These are phyloP conservation scores for Drosophila imparisetae DNA, from an alignment of 2,888 invertebrate genomes.

Conservation along the genomic window DNA sequence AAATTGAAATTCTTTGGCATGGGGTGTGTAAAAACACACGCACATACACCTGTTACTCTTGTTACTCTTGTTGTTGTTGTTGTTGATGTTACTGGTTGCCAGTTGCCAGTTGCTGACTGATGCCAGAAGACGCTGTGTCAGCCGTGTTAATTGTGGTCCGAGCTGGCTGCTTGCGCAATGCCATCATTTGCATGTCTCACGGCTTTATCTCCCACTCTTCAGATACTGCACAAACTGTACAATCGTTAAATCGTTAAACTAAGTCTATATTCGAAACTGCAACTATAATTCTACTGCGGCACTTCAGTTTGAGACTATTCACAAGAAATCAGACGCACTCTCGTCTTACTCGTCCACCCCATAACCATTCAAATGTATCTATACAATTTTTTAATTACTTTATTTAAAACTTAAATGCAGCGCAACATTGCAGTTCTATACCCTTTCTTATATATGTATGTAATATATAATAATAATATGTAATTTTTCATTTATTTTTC, in stretches of 20 bases:
- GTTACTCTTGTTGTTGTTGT: conserved; percentile 14
- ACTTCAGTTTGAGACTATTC: background rate
- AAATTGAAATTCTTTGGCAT: conserved; percentile 77
- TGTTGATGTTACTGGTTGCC: conserved; percentile 12
- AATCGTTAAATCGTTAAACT: background rate
- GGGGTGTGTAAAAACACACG: conserved; percentile 38
- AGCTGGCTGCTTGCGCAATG: conserved; percentile 64
- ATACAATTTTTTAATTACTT: background rate
- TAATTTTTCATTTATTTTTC: too few relatives aligned
- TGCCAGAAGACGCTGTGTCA: conserved; percentile 33
- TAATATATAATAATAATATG: too few relatives aligned
- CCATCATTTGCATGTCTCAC: conserved; percentile 61
- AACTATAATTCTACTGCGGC: background rate
- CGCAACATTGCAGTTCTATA: too few relatives aligned
- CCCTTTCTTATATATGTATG: too few relatives aligned
- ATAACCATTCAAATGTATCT: background rate
- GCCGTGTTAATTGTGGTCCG: conserved; percentile 57
- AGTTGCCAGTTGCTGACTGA: conserved; percentile 4
- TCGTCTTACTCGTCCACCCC: background rate
- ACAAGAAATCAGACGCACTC: background rate
- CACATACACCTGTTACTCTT: conserved; percentile 64
- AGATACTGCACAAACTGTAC: conserved; percentile 18
- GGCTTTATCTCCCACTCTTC: conserved; percentile 17
- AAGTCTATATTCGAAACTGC: background rate
- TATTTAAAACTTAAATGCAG: background rate